Evolutionary conservation across 2,113 vertebrate genomes (phyloP).

Genomic region (Brachyistius frenatus): DNA sequence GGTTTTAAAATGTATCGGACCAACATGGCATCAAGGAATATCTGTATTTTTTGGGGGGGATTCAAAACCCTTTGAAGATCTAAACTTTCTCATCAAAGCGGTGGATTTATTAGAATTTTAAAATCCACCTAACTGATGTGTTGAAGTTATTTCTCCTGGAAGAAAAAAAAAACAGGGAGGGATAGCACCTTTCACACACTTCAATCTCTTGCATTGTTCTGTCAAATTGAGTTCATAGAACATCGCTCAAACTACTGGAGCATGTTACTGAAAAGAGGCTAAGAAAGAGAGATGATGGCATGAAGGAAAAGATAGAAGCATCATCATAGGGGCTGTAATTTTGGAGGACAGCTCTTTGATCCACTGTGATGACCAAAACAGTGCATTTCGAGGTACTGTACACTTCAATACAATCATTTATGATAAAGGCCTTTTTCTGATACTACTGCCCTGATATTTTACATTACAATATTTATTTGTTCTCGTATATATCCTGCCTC

Average conservation of each 20-base stretch:
- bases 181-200: constrained; percentile 27
- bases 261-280: constrained; percentile 35
- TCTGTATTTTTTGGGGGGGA: constrained; percentile 6
- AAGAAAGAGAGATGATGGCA: constrained; percentile 19
- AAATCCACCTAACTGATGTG: constrained; percentile 44
- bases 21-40: constrained; percentile 2
- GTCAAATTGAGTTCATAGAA: constrained; percentile 52
- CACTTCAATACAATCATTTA: neutral
- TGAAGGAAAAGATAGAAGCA: constrained; percentile 1
- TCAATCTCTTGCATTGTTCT: constrained; percentile 61
- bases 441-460: no score
- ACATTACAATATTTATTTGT: no score
- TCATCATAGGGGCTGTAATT: neutral
- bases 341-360: constrained; percentile 23
- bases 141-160: constrained; percentile 33
- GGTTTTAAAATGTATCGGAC: neutral
- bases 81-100: constrained; percentile 45
- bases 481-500: no score
- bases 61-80: constrained; percentile 48
- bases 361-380: neutral
- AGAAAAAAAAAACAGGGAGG: constrained; percentile 6
- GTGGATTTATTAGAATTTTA: constrained; percentile 41
- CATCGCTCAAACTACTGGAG: constrained; percentile 50
- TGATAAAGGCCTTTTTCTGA: neutral
- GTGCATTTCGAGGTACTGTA: neutral